A percentile compares a stretch with the other conserved stretches of the same genome.
phyloP scores from a whole-genome alignment of 2,113 vertebrate genomes.

The Hymenochirus boettgeri region DNA sequence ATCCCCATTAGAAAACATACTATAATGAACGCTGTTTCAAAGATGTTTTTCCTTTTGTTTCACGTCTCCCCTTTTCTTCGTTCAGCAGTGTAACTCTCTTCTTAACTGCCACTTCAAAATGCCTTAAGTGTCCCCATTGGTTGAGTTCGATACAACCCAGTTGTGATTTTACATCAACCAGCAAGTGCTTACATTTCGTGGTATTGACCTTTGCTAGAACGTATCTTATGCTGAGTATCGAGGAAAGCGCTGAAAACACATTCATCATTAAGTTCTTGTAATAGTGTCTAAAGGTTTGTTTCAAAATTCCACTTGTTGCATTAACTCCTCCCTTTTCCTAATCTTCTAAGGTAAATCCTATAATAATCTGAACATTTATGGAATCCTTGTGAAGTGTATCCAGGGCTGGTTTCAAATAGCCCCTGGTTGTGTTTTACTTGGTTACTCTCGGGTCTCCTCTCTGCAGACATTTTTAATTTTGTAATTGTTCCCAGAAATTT shows the following conservation, averaged over 20 bases:
- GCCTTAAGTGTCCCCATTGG: conserved; percentile 75
- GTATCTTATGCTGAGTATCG: conserved; percentile 63
- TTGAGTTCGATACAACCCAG: conserved; percentile 88
- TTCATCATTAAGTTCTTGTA: conserved; percentile 70
- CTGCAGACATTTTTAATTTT: conserved; percentile 83
- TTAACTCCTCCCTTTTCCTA: conserved; percentile 72
- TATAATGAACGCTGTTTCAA: conserved; percentile 62
- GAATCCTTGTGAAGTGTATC: conserved; percentile 78
- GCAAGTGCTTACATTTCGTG: conserved; percentile 74
- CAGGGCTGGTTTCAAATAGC: conserved; percentile 92
- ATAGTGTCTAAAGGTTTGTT: conserved; percentile 83
- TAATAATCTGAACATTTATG: conserved; percentile 81
- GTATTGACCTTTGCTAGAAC: conserved; percentile 59
- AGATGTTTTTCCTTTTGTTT: conserved; percentile 69
- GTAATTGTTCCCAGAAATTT: conserved; percentile 80
- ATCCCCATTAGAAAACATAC: conserved; percentile 44
- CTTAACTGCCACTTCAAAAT: conserved; percentile 74
- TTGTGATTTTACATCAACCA: conserved; percentile 82
- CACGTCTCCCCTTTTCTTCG: conserved; percentile 73
- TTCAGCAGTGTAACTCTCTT: conserved; percentile 69
- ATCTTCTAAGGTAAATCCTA: conserved; percentile 91
- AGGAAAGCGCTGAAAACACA: conserved; percentile 69
- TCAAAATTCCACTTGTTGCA: conserved; percentile 89
- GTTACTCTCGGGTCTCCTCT: conserved; percentile 81
- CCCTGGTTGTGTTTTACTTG: conserved; percentile 76